Conservation (phyloP, 2,113 vertebrate species). For the Rhabdomys dilectus region DNA sequence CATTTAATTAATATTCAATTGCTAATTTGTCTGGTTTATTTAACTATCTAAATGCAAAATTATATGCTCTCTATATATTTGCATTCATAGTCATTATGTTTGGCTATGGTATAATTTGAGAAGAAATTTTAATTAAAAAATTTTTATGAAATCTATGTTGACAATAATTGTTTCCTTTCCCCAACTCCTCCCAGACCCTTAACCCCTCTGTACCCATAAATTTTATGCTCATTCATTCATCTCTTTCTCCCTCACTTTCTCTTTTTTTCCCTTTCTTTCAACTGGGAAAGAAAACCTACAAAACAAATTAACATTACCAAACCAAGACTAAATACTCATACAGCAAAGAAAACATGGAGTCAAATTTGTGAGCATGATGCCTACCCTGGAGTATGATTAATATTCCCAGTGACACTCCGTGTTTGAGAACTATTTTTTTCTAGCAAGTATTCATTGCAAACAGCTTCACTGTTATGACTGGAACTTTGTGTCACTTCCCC, state of each 20-base stretch:
- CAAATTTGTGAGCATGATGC: background rate
- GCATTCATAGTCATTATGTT: background rate
- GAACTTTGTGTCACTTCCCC: background rate
- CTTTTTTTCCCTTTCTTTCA: background rate
- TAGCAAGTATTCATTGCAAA: background rate
- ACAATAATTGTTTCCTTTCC: background rate
- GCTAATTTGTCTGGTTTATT: background rate
- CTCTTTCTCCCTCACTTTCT: background rate
- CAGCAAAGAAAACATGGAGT: background rate
- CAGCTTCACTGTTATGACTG: background rate
- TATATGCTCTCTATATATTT: slow-evolving; percentile 32
- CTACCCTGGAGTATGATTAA: background rate
- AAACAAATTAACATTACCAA: background rate
- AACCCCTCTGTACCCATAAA: background rate
- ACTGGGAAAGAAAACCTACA: background rate
- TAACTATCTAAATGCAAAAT: slow-evolving; percentile 49
- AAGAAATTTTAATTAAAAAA: background rate
- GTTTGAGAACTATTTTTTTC: background rate
- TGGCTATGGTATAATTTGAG: background rate
- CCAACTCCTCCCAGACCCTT: background rate
- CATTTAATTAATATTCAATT: background rate
- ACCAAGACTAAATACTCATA: background rate
- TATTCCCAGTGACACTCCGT: background rate
- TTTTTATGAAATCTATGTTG: background rate
- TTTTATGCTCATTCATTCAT: background rate